Conservation (phyloP, 2,113 vertebrate genomes). For the Amazona guildingii region DNA sequence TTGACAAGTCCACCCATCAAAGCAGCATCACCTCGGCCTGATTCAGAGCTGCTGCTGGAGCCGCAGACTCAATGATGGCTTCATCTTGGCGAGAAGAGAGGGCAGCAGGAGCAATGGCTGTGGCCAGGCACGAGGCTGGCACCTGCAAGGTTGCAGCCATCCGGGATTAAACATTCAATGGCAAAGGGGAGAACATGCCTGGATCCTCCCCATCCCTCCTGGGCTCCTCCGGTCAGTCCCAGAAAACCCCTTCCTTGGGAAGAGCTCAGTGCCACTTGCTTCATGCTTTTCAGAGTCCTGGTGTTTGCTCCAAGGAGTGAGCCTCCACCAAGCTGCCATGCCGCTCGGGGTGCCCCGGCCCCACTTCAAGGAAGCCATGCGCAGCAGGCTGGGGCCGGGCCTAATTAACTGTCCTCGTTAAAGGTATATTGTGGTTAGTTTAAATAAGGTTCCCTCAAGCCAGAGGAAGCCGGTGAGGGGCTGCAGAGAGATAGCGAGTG, state of each 20-base stretch:
- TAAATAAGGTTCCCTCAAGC: background rate
- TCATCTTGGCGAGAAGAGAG: fast-evolving
- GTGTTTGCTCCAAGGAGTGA: background rate
- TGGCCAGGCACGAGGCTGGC: background rate
- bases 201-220: background rate
- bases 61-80: background rate
- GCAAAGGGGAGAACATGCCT: fast-evolving
- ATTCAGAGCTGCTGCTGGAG: background rate
- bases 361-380: background rate
- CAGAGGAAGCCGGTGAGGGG: conserved; percentile 20
- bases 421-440: conserved; percentile 42
- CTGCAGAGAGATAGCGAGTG: background rate
- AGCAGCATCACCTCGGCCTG: background rate
- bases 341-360: background rate
- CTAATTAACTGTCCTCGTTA: conserved; percentile 52
- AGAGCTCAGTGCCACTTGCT: background rate
- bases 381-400: background rate
- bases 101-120: background rate
- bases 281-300: background rate
- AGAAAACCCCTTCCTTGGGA: background rate
- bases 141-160: background rate
- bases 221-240: fast-evolving
- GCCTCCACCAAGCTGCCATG: fast-evolving
- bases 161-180: fast-evolving
- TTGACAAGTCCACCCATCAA: background rate